Evolutionary conservation across 2,888 invertebrate genomes (phyloP).

Genomic region (Exephanes ischioxanthus): DNA sequence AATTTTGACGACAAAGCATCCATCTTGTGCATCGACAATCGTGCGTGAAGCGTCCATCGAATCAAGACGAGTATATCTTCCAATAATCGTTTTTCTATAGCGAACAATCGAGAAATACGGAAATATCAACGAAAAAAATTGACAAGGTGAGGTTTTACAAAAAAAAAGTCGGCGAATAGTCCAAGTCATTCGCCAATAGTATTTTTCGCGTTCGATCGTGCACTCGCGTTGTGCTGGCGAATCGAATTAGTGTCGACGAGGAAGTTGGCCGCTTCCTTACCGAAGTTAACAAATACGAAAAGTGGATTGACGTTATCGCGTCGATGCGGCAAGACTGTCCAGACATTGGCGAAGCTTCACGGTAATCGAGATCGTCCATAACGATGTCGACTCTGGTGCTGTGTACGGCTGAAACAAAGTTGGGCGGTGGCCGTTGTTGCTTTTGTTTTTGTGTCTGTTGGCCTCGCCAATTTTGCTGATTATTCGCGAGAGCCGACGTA

Average conservation of each 20-base stretch:
- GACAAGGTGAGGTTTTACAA: too few species aligned
- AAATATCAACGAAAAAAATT: background rate
- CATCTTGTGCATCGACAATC: background rate
- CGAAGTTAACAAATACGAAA: constrained; percentile 31
- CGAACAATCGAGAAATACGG: too few species aligned
- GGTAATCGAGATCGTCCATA: background rate
- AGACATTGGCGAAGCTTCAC: background rate
- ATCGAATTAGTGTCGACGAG: constrained; percentile 54
- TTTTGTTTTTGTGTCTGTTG: constrained; percentile 33
- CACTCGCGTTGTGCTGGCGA: constrained; percentile 30
- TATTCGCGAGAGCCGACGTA: background rate
- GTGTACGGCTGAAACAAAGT: constrained; percentile 7
- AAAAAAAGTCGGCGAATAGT: background rate
- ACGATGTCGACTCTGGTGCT: constrained; percentile 22
- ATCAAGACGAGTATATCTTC: too few species aligned
- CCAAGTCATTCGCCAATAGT: background rate
- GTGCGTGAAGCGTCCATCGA: background rate
- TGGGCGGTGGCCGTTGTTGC: constrained; percentile 37
- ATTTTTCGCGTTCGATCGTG: background rate
- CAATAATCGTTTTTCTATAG: too few species aligned
- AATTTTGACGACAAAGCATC: background rate
- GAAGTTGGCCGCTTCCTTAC: background rate
- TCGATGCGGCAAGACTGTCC: constrained; percentile 22
- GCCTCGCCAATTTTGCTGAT: constrained; percentile 32
- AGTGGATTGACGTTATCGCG: constrained; percentile 63